Base-by-base conservation (phyloP, 2,113 vertebrate genomes). In the Fulica atra region DNA sequence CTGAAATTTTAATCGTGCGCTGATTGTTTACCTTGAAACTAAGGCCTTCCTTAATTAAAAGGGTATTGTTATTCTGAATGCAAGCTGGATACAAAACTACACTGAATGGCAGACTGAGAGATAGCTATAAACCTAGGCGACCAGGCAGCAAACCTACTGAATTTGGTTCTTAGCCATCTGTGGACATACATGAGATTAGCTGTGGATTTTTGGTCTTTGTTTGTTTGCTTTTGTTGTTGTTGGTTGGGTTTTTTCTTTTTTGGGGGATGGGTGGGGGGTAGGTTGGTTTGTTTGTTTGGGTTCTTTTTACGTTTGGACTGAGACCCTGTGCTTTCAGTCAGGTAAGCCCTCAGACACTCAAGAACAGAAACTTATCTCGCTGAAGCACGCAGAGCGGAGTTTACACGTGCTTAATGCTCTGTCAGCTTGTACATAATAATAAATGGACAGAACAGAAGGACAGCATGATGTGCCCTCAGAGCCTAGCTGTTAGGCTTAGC, bases 371-470 rank as follows among this genome's bases (percentile, higher is more conserved):
- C 71, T 17, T 92, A 11, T 93, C 79, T 86, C 82, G 81, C 50
- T 84, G 53, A 77, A 91, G 66, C 73, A 35, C 26, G 12, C 11
- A 65, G 79, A 95, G 82, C 64, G 86, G 80, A 88, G 85, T 96
- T 96, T 93, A 80, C 92, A 64, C 54, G 28, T 71, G 68, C 89
- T 96, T 94, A 94, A 82, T 96, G 95, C 71, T 95, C 87, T 95
- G 88, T 95, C 93, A 93, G 65, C 77, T 97, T 71, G 57, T 57
- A 85, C 76, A 91, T 54, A 92, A 79, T 36, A 94, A 74, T 66
- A 95, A 96, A 86, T 86, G 68, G 96, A 69, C 86, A 95, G 71
- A 96, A 84, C 29, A 50, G 51, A 85, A 92, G 63, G 72, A 88
- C 88, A 93, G 65, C 19, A 3, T 81, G 86, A 71, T 92, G 51